Conservation (phyloP, 1,140 invertebrate genomes). For the Drosophila trapezifrons region DNA sequence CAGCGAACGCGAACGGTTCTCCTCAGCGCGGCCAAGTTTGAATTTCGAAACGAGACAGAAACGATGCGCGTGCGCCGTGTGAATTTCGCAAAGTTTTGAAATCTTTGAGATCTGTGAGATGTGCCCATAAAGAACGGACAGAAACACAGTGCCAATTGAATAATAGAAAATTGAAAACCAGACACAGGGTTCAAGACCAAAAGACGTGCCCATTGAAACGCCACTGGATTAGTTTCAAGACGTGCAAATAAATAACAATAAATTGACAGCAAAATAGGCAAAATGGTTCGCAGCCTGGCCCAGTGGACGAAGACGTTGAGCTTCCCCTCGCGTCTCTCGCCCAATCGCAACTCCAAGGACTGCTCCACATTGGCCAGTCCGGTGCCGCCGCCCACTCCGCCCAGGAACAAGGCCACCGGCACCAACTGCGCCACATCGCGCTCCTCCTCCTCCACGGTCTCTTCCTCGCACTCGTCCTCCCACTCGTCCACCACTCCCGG, state of each 20-base stretch:
- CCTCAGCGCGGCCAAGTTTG: constrained; percentile 25
- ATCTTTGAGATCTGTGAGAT: constrained; percentile 51
- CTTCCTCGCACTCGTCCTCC: constrained; percentile 76
- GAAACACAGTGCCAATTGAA: constrained; percentile 9
- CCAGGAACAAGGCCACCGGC: constrained; percentile 84
- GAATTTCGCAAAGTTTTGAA: constrained; percentile 72
- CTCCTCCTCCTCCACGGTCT: constrained; percentile 85
- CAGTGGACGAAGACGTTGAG: constrained; percentile 95
- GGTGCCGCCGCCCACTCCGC: constrained; percentile 85
- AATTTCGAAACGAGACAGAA: constrained; percentile 16
- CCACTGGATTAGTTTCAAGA: constrained; percentile 70
- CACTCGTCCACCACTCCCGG: constrained; percentile 77
- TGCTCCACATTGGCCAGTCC: constrained; percentile 85
- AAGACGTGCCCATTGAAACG: constrained; percentile 54
- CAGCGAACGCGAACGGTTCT: constrained; percentile 69
- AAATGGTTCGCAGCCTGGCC: constrained; percentile 92
- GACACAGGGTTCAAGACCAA: constrained; percentile 4
- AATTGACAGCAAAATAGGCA: constrained; percentile 42
- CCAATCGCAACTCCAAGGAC: constrained; percentile 90
- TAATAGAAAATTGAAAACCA: constrained; percentile 10
- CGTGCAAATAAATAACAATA: constrained; percentile 14
- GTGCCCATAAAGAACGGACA: constrained; percentile 52
- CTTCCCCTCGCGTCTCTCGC: constrained; percentile 92
- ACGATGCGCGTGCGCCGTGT: constrained; percentile 69
- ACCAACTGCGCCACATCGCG: constrained; percentile 76